phyloP scores from a whole-genome alignment of 1,140 invertebrate genomes.

The Euschistus heros region DNA sequence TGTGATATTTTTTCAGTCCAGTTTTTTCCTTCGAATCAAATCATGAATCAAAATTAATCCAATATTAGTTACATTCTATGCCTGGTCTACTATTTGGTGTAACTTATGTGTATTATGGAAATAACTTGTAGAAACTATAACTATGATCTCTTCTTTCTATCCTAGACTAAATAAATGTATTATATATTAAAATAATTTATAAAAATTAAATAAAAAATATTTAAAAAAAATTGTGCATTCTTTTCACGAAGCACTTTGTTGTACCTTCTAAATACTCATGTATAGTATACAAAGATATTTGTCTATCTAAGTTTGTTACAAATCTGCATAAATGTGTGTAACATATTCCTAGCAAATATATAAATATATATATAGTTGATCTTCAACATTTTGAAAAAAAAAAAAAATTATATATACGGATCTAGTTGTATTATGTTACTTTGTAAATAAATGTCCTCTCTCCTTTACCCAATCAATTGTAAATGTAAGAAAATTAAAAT shows the following conservation, averaged over 20 bases:
- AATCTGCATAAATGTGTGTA: conserved; percentile 26
- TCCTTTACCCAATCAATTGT: conserved; percentile 10
- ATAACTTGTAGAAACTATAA: conserved; percentile 12
- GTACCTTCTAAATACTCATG: conserved; percentile 26
- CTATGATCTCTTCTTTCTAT: conserved; percentile 26
- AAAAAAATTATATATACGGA: conserved; percentile 1
- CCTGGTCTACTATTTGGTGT: conserved; percentile 18
- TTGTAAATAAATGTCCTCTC: neutral
- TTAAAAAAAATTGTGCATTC: conserved; percentile 20
- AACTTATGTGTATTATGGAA: conserved; percentile 3
- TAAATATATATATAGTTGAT: neutral
- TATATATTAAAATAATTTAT: conserved; percentile 6
- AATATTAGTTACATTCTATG: conserved; percentile 13
- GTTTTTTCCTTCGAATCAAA: conserved; percentile 21
- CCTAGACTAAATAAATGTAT: conserved; percentile 16
- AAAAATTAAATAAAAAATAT: no score
- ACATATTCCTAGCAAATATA: conserved; percentile 21
- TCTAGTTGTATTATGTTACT: conserved; percentile 8
- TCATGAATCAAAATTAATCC: conserved; percentile 19
- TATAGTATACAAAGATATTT: conserved; percentile 22
- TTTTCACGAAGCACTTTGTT: conserved; percentile 22
- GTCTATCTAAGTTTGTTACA: conserved; percentile 23
- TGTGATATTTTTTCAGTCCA: conserved; percentile 25
- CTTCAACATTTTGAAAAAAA: conserved; percentile 5
- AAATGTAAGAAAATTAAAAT: neutral